phyloP scores from a whole-genome alignment of 2,888 invertebrate genomes.

The Diarsia dahlii region DNA sequence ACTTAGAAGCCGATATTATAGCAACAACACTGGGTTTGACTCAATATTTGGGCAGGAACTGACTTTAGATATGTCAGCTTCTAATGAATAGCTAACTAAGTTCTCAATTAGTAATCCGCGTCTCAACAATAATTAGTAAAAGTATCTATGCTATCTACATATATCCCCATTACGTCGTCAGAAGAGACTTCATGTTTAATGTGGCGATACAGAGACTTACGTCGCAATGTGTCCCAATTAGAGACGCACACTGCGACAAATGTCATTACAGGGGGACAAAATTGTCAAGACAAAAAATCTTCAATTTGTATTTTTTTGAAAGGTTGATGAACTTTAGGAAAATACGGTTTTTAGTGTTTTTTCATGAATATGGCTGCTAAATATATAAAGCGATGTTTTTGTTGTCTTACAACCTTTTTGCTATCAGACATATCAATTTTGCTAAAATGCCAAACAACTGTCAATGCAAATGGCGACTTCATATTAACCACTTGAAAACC shows the following conservation, averaged over 20 bases:
- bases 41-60: too few relatives aligned
- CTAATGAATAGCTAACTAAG: conserved; percentile 23
- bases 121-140: conserved; percentile 29
- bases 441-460: conserved; percentile 40
- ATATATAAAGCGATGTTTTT: not conserved
- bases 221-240: conserved; percentile 86
- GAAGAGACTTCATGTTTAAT: conserved; percentile 72
- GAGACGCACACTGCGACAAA: conserved; percentile 78
- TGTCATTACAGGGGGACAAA: conserved; percentile 68
- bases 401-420: not conserved
- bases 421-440: conserved; percentile 40
- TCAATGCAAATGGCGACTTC: conserved; percentile 18
- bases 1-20: too few relatives aligned
- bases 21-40: too few relatives aligned
- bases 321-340: conserved; percentile 39
- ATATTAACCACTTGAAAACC: conserved; percentile 46
- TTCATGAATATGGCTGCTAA: not conserved
- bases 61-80: not conserved
- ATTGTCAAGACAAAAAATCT: conserved; percentile 59
- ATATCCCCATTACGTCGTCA: conserved; percentile 56
- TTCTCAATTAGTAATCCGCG: conserved; percentile 14
- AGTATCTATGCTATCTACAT: conserved; percentile 32
- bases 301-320: conserved; percentile 32
- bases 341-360: not conserved
- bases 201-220: conserved; percentile 74